Evolutionary conservation across 1,140 invertebrate genomes (phyloP).

Genomic region (Branchinecta lindahli): DNA sequence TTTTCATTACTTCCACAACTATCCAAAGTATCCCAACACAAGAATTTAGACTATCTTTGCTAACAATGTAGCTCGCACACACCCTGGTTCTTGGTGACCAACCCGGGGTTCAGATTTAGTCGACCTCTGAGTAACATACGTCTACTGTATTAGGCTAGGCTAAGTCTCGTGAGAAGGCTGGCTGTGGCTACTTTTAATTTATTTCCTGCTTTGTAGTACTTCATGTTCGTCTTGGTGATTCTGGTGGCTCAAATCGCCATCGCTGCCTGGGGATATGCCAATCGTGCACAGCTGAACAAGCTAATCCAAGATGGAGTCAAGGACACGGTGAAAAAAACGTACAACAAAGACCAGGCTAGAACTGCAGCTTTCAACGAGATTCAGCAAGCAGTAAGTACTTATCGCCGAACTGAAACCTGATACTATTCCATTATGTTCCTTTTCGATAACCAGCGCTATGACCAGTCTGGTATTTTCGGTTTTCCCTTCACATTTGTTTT

Average conservation of each 20-base stretch:
- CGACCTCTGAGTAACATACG: no score
- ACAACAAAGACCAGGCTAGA: constrained; percentile 39
- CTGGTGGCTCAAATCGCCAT: constrained; percentile 59
- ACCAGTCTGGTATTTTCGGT: not conserved
- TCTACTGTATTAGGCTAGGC: no score
- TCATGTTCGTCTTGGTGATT: constrained; percentile 53
- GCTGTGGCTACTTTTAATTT: no score
- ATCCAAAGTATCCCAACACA: no score
- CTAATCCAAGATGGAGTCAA: constrained; percentile 44
- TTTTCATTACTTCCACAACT: no score
- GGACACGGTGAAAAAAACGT: constrained; percentile 48
- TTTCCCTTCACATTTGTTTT: no score
- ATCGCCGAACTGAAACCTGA: not conserved
- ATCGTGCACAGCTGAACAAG: constrained; percentile 45
- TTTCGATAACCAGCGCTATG: not conserved
- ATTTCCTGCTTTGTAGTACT: constrained; percentile 41
- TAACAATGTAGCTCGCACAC: no score
- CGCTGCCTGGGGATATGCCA: constrained; percentile 51
- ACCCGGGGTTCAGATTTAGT: no score
- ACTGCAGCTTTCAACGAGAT: constrained; percentile 51
- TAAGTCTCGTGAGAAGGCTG: no score
- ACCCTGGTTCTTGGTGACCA: no score
- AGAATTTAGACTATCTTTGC: no score
- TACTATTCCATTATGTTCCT: not conserved
- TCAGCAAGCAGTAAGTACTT: constrained; percentile 42